Base-by-base conservation (phyloP, 1,140 invertebrate genomes). In the Drosophila lowei region DNA sequence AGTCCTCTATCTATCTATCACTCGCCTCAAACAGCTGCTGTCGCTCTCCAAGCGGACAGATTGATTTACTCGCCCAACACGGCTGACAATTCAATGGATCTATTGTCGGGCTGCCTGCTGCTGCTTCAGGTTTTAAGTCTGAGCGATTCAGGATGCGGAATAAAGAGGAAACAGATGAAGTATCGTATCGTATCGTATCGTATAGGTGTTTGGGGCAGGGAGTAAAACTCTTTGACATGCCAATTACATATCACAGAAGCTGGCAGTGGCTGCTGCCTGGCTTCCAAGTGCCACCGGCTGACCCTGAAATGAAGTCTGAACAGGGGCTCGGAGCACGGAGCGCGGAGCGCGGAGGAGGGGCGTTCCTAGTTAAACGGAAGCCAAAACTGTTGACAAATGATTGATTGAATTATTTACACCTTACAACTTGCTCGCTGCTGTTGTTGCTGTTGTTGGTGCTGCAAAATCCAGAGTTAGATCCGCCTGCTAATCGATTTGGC, bases 361-460 rank as follows among this genome's bases (percentile, higher is more conserved):
- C 44, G 25, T 43, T 21, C 16, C 43, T 53, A 41, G 63, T 66
- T 34, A 77, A 88, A 88, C 83, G 84, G 83, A 88, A 88, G 83
- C 83, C 84, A 49, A 83, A 83, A 77, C 72, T 79, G 83, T 89
- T 88, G 83, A 88, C 84, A 88, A 88, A 88, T 88, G 83, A 88
- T 88, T 88, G 83, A 88, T 88, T 76, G 83, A 89, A 88, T 88
- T 88, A 88, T 88, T 88, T 88, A 89, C 83, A 88, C 83, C 83
- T 88, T 88, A 89, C 83, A 89, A 74, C 64, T 77, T 68, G 65
- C 59, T 16, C 30, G 21, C 55, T 46, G 55, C 25, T 16, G 3
- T 11, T 11, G 30, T 11, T 11, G 30, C 48, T 43, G 49, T 15
- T 18, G 28, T 6, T 21, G 64, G 61, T 49, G 70, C 63, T 61